Conservation (phyloP, 2,888 invertebrate genomes). For the Epinotia nisella region DNA sequence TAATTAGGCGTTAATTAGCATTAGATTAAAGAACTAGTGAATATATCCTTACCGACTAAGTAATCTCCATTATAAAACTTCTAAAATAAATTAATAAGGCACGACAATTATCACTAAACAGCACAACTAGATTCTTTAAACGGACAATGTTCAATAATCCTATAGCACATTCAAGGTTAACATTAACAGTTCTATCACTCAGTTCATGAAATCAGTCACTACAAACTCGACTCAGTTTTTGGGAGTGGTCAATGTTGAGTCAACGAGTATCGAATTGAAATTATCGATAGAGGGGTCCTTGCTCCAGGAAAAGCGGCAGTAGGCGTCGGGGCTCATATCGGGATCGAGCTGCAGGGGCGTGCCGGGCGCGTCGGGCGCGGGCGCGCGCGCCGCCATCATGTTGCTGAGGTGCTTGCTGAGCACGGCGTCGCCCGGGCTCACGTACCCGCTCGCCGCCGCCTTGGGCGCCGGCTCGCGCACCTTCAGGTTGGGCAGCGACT, state of each 20-base stretch:
- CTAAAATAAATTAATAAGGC: conserved; percentile 85
- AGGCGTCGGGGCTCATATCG: conserved; percentile 80
- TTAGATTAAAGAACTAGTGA: conserved; percentile 24
- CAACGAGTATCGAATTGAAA: conserved; percentile 73
- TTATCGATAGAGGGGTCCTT: conserved; percentile 79
- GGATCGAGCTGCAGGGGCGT: conserved; percentile 65
- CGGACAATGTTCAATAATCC: conserved; percentile 66
- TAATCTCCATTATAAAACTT: conserved; percentile 69
- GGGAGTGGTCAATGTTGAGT: conserved; percentile 66
- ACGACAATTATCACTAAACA: conserved; percentile 83
- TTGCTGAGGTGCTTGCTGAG: conserved; percentile 78
- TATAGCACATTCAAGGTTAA: conserved; percentile 69
- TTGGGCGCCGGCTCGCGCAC: conserved; percentile 67
- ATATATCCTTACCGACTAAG: conserved; percentile 74
- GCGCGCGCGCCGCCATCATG: conserved; percentile 65
- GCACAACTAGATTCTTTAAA: conserved; percentile 73
- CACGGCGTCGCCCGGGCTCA: conserved; percentile 74
- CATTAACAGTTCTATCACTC: conserved; percentile 75
- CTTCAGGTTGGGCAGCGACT: conserved; percentile 75
- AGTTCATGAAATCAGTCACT: conserved; percentile 63
- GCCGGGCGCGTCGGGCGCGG: conserved; percentile 72
- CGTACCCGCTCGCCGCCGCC: conserved; percentile 70
- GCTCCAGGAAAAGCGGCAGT: conserved; percentile 82
- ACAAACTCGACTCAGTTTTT: conserved; percentile 68
- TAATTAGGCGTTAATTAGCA: conserved; percentile 38